Percentiles rank a stretch among this genome's conserved stretches.
phyloP scores from a whole-genome alignment of 2,113 vertebrate genomes.

The Aldabrachelys gigantea region DNA sequence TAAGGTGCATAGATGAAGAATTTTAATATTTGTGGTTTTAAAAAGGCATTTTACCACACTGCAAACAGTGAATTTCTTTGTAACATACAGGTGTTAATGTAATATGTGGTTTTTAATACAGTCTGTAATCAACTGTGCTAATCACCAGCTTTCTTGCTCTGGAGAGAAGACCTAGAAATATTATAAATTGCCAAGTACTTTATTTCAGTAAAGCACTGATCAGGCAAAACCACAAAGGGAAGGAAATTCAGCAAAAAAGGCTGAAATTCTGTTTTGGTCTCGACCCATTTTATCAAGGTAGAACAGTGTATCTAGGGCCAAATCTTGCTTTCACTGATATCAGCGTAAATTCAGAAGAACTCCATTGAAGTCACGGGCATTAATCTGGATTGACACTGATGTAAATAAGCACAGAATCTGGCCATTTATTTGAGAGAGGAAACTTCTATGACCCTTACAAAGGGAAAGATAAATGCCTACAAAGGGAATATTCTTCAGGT shows the following conservation, averaged over 20 bases:
- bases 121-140: conserved; percentile 19
- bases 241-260: not conserved
- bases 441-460: not conserved
- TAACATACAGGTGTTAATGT: conserved; percentile 9
- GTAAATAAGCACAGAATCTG: not conserved
- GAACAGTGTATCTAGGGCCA: not conserved
- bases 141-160: not conserved
- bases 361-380: not conserved
- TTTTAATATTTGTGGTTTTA: conserved; percentile 24
- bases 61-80: conserved; percentile 53
- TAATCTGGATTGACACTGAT: not conserved
- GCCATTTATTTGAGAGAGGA: not conserved
- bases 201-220: not conserved
- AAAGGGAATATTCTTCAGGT: not conserved
- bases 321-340: not conserved
- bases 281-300: not conserved
- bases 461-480: not conserved
- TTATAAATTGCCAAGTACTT: not conserved
- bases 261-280: not conserved
- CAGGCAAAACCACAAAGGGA: conserved; percentile 4
- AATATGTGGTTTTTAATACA: conserved; percentile 11
- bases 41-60: conserved; percentile 39
- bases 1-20: conserved; percentile 19
- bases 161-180: not conserved
- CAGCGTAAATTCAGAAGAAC: accelerated